Percentiles rank a stretch among this genome's conserved stretches.
Evolutionary conservation across 2,797 vertebrate species (phyloP).

Genomic region (Trichosurus vulpecula): DNA sequence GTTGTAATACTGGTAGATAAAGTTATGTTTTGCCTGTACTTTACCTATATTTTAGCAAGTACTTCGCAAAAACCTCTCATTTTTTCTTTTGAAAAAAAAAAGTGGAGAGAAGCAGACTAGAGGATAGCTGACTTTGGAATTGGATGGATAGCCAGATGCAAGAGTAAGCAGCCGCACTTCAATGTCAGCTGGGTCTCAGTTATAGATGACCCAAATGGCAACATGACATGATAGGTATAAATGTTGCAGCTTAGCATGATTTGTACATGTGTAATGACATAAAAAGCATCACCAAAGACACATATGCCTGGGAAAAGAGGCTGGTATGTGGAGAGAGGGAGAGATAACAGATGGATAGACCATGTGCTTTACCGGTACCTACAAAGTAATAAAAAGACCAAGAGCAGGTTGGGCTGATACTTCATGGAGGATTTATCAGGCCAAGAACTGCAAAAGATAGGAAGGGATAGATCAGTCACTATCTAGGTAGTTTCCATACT

Average conservation of each 20-base stretch:
- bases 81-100: background rate
- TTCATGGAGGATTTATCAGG: background rate
- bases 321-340: background rate
- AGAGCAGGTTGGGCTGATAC: background rate
- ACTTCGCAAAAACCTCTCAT: background rate
- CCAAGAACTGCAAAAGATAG: background rate
- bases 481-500: background rate
- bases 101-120: background rate
- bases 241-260: background rate
- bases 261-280: background rate
- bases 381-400: background rate
- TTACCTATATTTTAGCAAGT: background rate
- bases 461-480: background rate
- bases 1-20: background rate
- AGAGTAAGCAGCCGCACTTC: background rate
- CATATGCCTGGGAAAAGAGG: slow-evolving; percentile 13
- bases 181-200: background rate
- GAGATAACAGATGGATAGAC: background rate
- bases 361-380: background rate
- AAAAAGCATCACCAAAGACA: background rate
- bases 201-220: background rate
- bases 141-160: background rate
- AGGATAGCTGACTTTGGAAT: background rate
- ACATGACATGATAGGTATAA: background rate
- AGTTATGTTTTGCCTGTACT: background rate